Evolutionary conservation across 2,888 invertebrate genomes (phyloP).

Genomic region (Caenorhabditis angaria): DNA sequence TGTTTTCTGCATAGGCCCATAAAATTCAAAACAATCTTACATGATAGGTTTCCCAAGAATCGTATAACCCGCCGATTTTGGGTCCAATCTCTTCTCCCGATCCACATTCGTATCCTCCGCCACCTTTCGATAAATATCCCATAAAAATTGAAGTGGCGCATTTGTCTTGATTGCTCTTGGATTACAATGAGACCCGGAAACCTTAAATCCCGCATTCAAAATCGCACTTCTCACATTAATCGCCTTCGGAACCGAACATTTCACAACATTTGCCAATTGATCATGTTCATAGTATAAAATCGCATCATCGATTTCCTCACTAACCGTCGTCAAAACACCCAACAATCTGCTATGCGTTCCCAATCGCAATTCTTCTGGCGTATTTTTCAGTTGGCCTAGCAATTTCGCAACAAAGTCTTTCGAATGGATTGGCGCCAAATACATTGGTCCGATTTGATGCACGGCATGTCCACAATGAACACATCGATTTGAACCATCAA

Average conservation of each 20-base stretch:
- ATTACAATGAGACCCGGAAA: conserved; percentile 89
- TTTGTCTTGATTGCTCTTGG: conserved; percentile 90
- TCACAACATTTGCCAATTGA: conserved; percentile 79
- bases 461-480: conserved; percentile 62
- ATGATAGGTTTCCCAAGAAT: conserved; percentile 27
- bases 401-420: conserved; percentile 81
- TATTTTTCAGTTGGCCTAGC: conserved; percentile 72
- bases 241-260: conserved; percentile 66
- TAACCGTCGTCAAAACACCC: conserved; percentile 84
- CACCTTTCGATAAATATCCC: conserved; percentile 88
- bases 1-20: too few relatives aligned
- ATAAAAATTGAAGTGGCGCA: conserved; percentile 85
- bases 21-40: too few relatives aligned
- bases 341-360: conserved; percentile 82
- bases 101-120: conserved; percentile 47
- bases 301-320: conserved; percentile 74
- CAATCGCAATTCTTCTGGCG: conserved; percentile 75
- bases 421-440: conserved; percentile 88
- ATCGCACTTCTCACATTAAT: conserved; percentile 82
- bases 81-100: conserved; percentile 36
- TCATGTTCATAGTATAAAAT: conserved; percentile 86
- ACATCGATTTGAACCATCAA: conserved; percentile 52
- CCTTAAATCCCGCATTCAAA: conserved; percentile 82
- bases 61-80: conserved; percentile 36
- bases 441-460: conserved; percentile 91